Evolutionary conservation across 2,888 invertebrate genomes (phyloP).

Genomic region (Disparrhopalites patrizii): DNA sequence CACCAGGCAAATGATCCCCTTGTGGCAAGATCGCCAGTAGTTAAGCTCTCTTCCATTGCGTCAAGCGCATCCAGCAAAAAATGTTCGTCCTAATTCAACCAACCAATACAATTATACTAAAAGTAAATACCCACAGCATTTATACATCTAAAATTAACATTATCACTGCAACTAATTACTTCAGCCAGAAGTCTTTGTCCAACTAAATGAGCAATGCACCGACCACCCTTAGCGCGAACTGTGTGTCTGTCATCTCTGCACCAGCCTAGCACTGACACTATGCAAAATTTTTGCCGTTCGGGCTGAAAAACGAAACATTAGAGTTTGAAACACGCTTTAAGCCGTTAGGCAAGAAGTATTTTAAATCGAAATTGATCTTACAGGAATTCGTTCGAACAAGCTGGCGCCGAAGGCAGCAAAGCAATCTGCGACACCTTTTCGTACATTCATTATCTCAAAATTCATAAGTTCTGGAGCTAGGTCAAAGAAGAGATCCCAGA

Average conservation of each 20-base stretch:
- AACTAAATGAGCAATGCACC: constrained; percentile 26
- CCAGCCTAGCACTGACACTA: constrained; percentile 24
- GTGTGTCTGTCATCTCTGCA: constrained; percentile 18
- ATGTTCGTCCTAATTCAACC: constrained; percentile 17
- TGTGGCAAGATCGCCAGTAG: constrained; percentile 7
- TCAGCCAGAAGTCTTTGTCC: constrained; percentile 13
- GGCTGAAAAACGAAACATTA: background rate
- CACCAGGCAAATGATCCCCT: constrained; percentile 18
- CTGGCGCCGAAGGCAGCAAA: constrained; percentile 25
- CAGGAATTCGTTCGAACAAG: constrained; percentile 23
- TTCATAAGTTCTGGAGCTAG: constrained; percentile 25
- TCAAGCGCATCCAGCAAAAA: constrained; percentile 28
- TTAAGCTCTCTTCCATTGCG: constrained; percentile 21
- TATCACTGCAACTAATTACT: constrained; percentile 3
- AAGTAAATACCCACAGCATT: background rate
- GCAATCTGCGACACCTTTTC: constrained; percentile 18
- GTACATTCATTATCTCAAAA: constrained; percentile 7
- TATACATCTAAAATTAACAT: background rate
- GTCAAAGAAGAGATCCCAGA: constrained; percentile 28
- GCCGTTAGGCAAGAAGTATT: too few relatives aligned
- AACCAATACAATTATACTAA: background rate
- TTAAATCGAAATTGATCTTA: background rate
- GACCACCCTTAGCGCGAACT: constrained; percentile 22
- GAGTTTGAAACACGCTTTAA: background rate
- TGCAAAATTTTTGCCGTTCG: constrained; percentile 19